Evolutionary conservation across 2,888 invertebrate species (phyloP).

Genomic region (Amiota minor): DNA sequence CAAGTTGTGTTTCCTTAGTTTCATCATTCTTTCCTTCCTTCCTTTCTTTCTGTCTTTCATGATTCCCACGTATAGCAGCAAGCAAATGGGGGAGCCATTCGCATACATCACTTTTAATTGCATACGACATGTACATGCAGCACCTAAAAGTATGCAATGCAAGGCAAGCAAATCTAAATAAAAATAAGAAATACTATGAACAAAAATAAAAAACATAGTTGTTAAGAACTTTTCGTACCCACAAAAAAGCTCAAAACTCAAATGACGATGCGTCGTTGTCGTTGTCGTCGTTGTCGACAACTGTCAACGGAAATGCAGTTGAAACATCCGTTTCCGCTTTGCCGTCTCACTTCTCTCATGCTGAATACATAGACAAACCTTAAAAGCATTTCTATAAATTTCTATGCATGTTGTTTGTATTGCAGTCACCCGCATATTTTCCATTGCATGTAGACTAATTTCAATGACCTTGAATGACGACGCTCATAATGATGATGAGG

Average conservation of each 20-base stretch:
- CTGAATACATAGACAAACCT: not conserved
- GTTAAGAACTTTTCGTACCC: not conserved
- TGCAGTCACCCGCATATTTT: slow-evolving; percentile 55
- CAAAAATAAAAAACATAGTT: not conserved
- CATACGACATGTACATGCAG: slow-evolving; percentile 10
- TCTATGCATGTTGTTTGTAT: not conserved
- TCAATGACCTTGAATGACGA: no score
- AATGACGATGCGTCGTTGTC: not conserved
- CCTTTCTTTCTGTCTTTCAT: no score
- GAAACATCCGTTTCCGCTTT: not conserved
- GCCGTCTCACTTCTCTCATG: no score
- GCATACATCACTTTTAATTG: slow-evolving; percentile 25
- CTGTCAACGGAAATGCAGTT: slow-evolving; percentile 8
- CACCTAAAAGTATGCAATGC: slow-evolving; percentile 24
- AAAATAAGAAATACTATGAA: not conserved
- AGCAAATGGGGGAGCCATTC: not conserved
- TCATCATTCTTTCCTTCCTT: not conserved
- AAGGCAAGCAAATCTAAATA: not conserved
- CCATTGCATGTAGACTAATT: no score
- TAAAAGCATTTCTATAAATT: not conserved
- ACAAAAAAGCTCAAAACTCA: not conserved
- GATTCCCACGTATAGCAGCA: no score
- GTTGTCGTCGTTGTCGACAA: not conserved
- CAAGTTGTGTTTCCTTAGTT: not conserved
- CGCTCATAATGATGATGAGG: no score